Conservation (phyloP, 2,888 invertebrate genomes). For the Plemyria rubiginata region DNA sequence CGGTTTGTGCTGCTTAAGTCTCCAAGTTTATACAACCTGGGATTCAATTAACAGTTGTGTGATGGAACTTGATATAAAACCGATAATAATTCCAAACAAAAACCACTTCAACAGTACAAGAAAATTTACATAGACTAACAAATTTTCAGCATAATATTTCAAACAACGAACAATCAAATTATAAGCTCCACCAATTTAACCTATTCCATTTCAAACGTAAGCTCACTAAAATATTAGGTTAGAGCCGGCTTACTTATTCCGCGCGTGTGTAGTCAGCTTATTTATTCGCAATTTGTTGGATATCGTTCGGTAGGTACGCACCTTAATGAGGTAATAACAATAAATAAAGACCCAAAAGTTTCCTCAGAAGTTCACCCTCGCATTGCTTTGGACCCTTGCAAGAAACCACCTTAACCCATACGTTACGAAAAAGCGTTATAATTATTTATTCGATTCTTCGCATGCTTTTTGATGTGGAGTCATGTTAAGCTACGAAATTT, state of each 20-base stretch:
- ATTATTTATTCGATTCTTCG: slow-evolving; percentile 61
- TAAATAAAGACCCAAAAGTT: slow-evolving; percentile 85
- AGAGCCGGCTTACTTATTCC: slow-evolving; percentile 66
- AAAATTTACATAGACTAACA: slow-evolving; percentile 1
- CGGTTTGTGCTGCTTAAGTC: neutral
- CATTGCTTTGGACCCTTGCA: slow-evolving; percentile 70
- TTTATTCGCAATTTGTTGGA: slow-evolving; percentile 84
- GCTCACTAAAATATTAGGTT: slow-evolving; percentile 52
- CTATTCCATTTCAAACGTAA: slow-evolving; percentile 24
- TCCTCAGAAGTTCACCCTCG: slow-evolving; percentile 73
- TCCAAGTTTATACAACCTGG: neutral
- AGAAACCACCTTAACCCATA: slow-evolving; percentile 74
- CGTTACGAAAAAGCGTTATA: slow-evolving; percentile 68
- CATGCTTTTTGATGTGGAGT: slow-evolving; percentile 41
- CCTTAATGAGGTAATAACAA: slow-evolving; percentile 85
- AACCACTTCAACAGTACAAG: neutral
- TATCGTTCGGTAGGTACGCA: slow-evolving; percentile 81
- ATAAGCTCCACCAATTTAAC: slow-evolving; percentile 13
- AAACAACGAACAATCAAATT: slow-evolving; percentile 5
- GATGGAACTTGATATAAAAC: neutral
- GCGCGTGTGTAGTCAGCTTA: slow-evolving; percentile 71
- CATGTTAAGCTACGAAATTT: slow-evolving; percentile 13
- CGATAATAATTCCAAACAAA: neutral
- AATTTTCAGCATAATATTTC: slow-evolving; percentile 5
- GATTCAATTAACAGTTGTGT: neutral